Evolutionary conservation across 2,888 invertebrate genomes (phyloP).

Genomic region (Ophion obscuratus): DNA sequence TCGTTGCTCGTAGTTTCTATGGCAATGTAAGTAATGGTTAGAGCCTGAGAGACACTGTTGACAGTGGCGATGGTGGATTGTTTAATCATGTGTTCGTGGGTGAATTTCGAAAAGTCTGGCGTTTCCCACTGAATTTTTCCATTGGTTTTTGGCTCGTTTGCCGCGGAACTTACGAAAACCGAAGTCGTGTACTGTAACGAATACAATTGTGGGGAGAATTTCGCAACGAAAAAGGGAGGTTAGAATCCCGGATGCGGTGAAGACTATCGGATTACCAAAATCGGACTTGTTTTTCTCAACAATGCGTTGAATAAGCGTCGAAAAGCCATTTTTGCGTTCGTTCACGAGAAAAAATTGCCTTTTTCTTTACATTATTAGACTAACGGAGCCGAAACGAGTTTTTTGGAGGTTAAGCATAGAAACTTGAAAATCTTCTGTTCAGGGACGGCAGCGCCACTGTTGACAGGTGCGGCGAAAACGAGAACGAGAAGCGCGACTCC

Average conservation of each 20-base stretch:
- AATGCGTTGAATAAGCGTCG: slow-evolving; percentile 64
- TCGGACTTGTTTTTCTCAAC: slow-evolving; percentile 63
- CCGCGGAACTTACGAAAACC: slow-evolving; percentile 69
- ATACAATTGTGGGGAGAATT: neutral
- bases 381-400: neutral
- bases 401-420: neutral
- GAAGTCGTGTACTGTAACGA: slow-evolving; percentile 73
- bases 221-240: slow-evolving; percentile 10
- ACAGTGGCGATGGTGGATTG: slow-evolving; percentile 79
- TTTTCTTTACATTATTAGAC: neutral
- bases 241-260: slow-evolving; percentile 12
- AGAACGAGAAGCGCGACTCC: too few species aligned
- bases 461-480: neutral
- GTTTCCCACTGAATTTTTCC: slow-evolving; percentile 75
- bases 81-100: slow-evolving; percentile 79
- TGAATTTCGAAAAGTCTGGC: slow-evolving; percentile 73
- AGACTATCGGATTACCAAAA: slow-evolving; percentile 68
- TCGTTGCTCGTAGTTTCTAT: slow-evolving; percentile 78
- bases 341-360: neutral
- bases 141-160: slow-evolving; percentile 68
- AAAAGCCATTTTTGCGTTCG: slow-evolving; percentile 55
- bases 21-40: slow-evolving; percentile 79
- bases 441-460: neutral
- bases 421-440: neutral
- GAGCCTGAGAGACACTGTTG: slow-evolving; percentile 78